Evolutionary conservation across 2,797 vertebrate genomes (phyloP), one percentile per base, ranked within the genome.

Genomic region (Paramormyrops hopkinsi): DNA sequence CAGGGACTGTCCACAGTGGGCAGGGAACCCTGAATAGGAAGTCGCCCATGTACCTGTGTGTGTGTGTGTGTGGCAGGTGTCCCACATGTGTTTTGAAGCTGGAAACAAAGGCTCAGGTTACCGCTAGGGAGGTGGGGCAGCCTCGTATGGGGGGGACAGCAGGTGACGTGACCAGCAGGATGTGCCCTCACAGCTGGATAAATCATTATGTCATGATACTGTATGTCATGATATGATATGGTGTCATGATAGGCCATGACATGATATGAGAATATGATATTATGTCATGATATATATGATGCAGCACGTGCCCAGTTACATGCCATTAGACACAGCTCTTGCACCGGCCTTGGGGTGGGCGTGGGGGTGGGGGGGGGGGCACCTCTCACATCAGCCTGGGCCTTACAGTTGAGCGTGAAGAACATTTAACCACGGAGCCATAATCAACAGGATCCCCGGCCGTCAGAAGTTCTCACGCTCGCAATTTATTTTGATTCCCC

Each of bases 381-480:
- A 22, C 6, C 84, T 54, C 25, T 48, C 12, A 2, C 29, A 2
- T 54, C 50, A n/a, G 25, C 51, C 25, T 22, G 22, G 25, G 25
- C 25, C 29, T 86, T 33, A 56, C 25, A 3, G 48, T 29, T 86
- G 51, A 89, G 53, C 19, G 14, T 48, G 87, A 48, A 79, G 93
- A 91, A 90, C 92, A 95, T 94, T 92, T 91, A 90, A 92, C 93
- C 89, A 65, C 89, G 89, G 14, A 90, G 89, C 90, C 91, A 94
- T 94, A 94, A 95, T 96, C 94, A 94, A 92, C 91, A 87, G 90
- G 90, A 93, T 92, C 91, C 91, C 88, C 83, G 87, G 92, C 92
- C 90, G 89, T 94, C 91, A 91, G 92, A 92, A 91, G 93, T 88
- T 92, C 94, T 91, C 85, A 53, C 17, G 3, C 54, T 83, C 7